These are phyloP conservation scores for Ranitomeya imitator DNA, from an alignment of 2,113 vertebrate species.

Conservation along the genomic window DNA sequence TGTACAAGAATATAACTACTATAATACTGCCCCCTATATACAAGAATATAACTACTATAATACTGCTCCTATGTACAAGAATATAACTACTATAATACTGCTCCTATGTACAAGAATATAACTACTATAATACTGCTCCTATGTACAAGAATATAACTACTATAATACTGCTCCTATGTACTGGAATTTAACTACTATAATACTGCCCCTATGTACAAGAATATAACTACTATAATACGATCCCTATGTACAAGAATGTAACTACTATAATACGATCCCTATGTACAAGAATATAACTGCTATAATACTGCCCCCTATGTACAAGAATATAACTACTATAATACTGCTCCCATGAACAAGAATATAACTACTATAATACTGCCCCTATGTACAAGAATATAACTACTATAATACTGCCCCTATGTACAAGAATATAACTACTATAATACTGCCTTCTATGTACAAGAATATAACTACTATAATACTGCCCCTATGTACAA, in stretches of 20 bases:
- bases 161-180: conserved; percentile 6
- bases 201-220: not conserved
- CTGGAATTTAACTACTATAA: not conserved
- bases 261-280: conserved; percentile 2
- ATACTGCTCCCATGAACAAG: not conserved
- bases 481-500: conserved; percentile 1
- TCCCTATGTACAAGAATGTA: not conserved
- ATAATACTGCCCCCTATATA: not conserved
- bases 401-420: not conserved
- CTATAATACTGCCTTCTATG: conserved; percentile 1
- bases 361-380: conserved; percentile 3
- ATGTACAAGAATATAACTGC: conserved; percentile 3
- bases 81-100: not conserved
- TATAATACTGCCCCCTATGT: not conserved
- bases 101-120: not conserved
- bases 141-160: not conserved
- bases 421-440: conserved; percentile 4
- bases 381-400: not conserved
- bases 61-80: not conserved
- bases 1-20: conserved; percentile 3
- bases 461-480: conserved; percentile 12
- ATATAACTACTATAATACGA: conserved; percentile 2
- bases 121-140: not conserved
- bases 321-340: not conserved
- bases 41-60: conserved; percentile 12